These are phyloP conservation scores for Megastigmus dorsalis DNA, from an alignment of 2,888 invertebrate species.

Conservation along the genomic window DNA sequence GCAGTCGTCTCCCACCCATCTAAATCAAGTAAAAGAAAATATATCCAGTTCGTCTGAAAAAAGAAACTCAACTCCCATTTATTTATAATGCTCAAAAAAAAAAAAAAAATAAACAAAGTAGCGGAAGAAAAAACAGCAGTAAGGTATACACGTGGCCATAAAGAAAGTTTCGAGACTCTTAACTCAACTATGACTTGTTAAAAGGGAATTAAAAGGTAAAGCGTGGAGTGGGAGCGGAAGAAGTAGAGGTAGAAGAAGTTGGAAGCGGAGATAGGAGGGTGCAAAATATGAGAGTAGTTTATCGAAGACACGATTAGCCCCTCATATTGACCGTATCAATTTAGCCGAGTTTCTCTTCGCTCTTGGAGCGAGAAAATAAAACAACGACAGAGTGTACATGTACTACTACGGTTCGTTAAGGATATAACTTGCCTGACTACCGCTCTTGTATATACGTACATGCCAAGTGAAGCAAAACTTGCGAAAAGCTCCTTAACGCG, in stretches of 20 bases:
- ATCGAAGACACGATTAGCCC: slow-evolving; percentile 35
- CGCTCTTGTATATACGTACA: no score
- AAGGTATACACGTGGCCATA: background rate
- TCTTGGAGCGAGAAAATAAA: background rate
- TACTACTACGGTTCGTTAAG: slow-evolving; percentile 5
- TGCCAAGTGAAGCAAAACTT: background rate
- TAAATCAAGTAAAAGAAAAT: no score
- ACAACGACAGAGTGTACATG: background rate
- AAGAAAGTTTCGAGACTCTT: slow-evolving; percentile 40
- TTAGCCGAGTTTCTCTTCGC: background rate
- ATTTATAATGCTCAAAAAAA: no score
- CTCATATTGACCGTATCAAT: slow-evolving; percentile 36
- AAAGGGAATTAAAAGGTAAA: slow-evolving; percentile 22
- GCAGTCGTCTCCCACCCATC: no score
- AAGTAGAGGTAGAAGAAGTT: background rate
- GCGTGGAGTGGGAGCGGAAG: background rate
- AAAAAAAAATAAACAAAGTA: no score
- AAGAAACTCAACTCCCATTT: no score
- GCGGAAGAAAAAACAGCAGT: no score
- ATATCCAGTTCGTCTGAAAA: no score
- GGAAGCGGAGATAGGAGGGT: background rate
- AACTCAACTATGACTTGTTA: slow-evolving; percentile 26
- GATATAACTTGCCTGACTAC: slow-evolving; percentile 3
- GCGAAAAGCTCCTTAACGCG: slow-evolving; percentile 14
- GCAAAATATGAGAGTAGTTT: slow-evolving; percentile 8